Conservation (phyloP, 2,797 vertebrate genomes). For the Alectoris magna region DNA sequence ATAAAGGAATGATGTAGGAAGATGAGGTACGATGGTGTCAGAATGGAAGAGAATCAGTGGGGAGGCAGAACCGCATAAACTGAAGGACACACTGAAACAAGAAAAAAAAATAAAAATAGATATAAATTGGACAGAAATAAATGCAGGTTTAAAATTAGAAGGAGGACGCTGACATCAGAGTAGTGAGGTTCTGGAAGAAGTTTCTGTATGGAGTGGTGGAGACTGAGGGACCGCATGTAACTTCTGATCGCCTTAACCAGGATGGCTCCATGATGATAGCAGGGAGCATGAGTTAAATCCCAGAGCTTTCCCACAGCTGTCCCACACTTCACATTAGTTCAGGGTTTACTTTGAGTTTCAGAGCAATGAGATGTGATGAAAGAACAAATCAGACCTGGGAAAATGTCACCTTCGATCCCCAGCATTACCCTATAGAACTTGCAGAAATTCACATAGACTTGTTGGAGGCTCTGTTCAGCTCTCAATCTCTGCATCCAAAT, state of each 20-base stretch:
- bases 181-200: not conserved
- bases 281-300: not conserved
- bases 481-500: not conserved
- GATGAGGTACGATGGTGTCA: conserved; percentile 57
- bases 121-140: not conserved
- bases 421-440: not conserved
- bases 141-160: not conserved
- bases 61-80: not conserved
- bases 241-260: not conserved
- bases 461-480: not conserved
- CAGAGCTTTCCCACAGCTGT: not conserved
- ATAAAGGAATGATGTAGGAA: conserved; percentile 2
- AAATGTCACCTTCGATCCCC: not conserved
- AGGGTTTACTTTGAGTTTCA: not conserved
- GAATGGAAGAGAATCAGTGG: not conserved
- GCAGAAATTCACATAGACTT: not conserved
- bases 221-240: not conserved
- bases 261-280: not conserved
- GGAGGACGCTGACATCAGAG: not conserved
- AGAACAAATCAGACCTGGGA: not conserved
- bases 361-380: not conserved
- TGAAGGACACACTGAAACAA: not conserved
- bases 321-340: not conserved
- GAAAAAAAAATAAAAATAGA: not conserved
- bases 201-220: not conserved